phyloP scores from a whole-genome alignment of 1,140 invertebrate genomes.

The Scaptomyza pallida region DNA sequence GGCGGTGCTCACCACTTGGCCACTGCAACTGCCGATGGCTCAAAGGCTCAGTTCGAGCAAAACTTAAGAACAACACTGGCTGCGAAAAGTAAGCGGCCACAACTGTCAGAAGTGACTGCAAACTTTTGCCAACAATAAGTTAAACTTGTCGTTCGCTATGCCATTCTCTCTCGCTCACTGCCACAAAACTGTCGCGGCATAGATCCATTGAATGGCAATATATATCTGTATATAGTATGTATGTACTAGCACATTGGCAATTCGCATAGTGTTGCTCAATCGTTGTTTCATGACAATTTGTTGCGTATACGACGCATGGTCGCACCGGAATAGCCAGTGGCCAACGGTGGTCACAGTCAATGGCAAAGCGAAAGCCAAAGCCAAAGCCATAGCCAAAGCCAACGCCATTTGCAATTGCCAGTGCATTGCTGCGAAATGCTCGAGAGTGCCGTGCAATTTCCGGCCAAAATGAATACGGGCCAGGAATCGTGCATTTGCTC shows the following conservation, averaged over 20 bases:
- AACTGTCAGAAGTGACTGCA: constrained; percentile 71
- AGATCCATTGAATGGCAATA: constrained; percentile 14
- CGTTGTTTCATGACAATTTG: constrained; percentile 43
- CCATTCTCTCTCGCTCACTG: constrained; percentile 24
- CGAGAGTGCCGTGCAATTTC: constrained; percentile 39
- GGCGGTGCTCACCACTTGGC: too few species aligned
- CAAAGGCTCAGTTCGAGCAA: constrained; percentile 55
- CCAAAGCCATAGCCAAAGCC: constrained; percentile 16
- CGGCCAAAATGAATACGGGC: constrained; percentile 30
- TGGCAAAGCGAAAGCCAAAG: constrained; percentile 9
- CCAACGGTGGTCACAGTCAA: not conserved
- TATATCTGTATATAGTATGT: not conserved
- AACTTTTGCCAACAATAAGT: constrained; percentile 66
- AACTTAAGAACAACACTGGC: constrained; percentile 50
- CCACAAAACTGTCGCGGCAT: not conserved
- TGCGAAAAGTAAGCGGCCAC: constrained; percentile 30
- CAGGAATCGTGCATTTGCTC: constrained; percentile 10
- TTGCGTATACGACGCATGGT: constrained; percentile 48
- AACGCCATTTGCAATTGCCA: not conserved
- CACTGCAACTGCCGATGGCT: constrained; percentile 22
- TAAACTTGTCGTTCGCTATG: constrained; percentile 44
- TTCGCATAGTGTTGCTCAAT: not conserved
- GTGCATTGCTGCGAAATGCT: constrained; percentile 29
- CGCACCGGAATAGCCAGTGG: constrained; percentile 25
- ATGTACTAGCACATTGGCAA: not conserved